Conservation (phyloP, 92 coral and sea anemone genomes). For the Montipora capitata region DNA sequence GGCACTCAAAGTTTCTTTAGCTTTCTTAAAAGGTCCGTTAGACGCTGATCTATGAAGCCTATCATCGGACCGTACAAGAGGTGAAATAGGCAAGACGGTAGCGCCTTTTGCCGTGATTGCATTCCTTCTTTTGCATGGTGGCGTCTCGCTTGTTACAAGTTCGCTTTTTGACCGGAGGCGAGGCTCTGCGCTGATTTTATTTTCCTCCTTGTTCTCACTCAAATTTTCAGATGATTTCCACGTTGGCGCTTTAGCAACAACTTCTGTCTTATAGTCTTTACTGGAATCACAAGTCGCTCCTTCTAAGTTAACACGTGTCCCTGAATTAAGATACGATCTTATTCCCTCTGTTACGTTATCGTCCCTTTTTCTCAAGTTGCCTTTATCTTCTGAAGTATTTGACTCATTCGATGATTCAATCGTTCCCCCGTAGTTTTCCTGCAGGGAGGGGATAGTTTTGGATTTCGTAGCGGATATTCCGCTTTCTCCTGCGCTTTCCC, state of each 20-base stretch:
- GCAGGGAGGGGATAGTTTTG: neutral
- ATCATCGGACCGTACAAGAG: slow-evolving; percentile 68
- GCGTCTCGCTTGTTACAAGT: slow-evolving; percentile 32
- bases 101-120: slow-evolving; percentile 40
- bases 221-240: slow-evolving; percentile 35
- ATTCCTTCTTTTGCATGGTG: slow-evolving; percentile 41
- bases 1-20: neutral
- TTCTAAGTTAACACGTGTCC: neutral
- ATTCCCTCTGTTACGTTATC: neutral
- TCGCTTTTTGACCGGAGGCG: slow-evolving; percentile 41
- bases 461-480: slow-evolving; percentile 3
- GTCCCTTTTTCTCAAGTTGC: neutral
- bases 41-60: slow-evolving; percentile 24
- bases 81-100: slow-evolving; percentile 30
- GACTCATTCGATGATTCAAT: slow-evolving; percentile 52
- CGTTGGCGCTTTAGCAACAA: neutral
- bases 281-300: slow-evolving; percentile 28
- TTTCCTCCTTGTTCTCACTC: neutral
- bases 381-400: slow-evolving; percentile 21
- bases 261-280: neutral
- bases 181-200: neutral
- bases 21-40: slow-evolving; percentile 46
- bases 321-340: neutral
- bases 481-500: slow-evolving; percentile 82
- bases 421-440: slow-evolving; percentile 6